Evolutionary conservation across 1,140 invertebrate species (phyloP), one percentile per base, ranked within the genome.

Genomic region (Cataglyphis hispanica): DNA sequence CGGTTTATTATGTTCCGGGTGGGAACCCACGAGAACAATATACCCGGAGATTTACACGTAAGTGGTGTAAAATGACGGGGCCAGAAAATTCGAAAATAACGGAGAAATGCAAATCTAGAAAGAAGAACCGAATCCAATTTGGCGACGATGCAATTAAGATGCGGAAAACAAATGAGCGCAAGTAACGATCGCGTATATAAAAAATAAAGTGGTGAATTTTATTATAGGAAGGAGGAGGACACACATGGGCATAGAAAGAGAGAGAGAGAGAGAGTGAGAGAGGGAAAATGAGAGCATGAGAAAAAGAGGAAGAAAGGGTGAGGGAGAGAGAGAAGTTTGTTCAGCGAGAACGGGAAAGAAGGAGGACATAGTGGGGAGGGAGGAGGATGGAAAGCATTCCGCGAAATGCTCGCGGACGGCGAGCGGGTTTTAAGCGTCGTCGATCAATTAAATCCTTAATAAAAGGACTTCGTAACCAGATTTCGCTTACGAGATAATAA

Each of bases 401-500:
- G n/a, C 63, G 34, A 84, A 56, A 80, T 27, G 43, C n/a, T n/a
- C 43, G 66, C 34, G 61, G 43, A 60, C 43, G 61, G 67, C 78
- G 50, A 46, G 77, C 85, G 80, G 60, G 56, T 70, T 84, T 60
- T 75, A 84, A 69, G 80, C 85, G 50, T 84, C 85, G 85, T 86
- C 80, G 80, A 86, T 86, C 85, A 86, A 86, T 86, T 86, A 84
- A 84, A 86, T 84, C 80, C 63, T 58, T 86, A 86, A 84, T 86
- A 86, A 86, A 86, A 85, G 80, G 70, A 84, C 80, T 84, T 67
- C 46, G 85, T 84, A 86, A 86, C 69, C 85, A 86, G 85, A 86
- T 86, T 84, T 86, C 85, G 83, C 80, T 86, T 84, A 86, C 80
- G 85, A 86, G 85, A 84, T 86, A 86, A 83, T 83, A 83, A 86